Conservation (phyloP, 2,797 vertebrate species). For the Enteromius fasciolatus region DNA sequence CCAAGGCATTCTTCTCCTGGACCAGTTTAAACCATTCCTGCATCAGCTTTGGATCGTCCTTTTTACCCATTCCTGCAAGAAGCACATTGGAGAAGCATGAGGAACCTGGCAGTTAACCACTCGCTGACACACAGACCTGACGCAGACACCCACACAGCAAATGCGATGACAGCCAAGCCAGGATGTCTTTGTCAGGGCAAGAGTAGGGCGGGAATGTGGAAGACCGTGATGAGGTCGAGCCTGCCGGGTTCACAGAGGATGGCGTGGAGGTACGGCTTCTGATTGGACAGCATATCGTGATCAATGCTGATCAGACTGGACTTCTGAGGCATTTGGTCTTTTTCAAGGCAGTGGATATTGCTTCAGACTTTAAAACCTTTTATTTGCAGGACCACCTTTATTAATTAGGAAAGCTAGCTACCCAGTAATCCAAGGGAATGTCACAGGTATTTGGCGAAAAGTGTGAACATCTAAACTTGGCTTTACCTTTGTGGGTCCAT, state of each 20-base stretch:
- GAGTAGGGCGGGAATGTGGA: conserved; percentile 53
- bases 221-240: conserved; percentile 48
- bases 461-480: neutral
- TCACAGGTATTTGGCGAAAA: neutral
- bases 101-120: conserved; percentile 33
- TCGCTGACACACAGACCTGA: conserved; percentile 51
- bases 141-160: conserved; percentile 64
- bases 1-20: conserved; percentile 97
- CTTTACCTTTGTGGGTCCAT: neutral
- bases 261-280: conserved; percentile 68
- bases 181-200: conserved; percentile 71
- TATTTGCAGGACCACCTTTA: neutral
- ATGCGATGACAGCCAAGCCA: conserved; percentile 77
- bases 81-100: conserved; percentile 51
- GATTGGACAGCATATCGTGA: conserved; percentile 45
- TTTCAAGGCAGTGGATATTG: conserved; percentile 37
- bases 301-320: conserved; percentile 43
- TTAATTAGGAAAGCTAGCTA: neutral
- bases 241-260: conserved; percentile 65
- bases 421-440: neutral
- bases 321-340: conserved; percentile 49
- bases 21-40: conserved; percentile 99
- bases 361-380: conserved; percentile 4
- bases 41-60: conserved; percentile 98
- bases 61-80: conserved; percentile 95